These are phyloP conservation scores for Cremastobaeus sp. DNA, from an alignment of 2,888 invertebrate species.

Conservation along the genomic window DNA sequence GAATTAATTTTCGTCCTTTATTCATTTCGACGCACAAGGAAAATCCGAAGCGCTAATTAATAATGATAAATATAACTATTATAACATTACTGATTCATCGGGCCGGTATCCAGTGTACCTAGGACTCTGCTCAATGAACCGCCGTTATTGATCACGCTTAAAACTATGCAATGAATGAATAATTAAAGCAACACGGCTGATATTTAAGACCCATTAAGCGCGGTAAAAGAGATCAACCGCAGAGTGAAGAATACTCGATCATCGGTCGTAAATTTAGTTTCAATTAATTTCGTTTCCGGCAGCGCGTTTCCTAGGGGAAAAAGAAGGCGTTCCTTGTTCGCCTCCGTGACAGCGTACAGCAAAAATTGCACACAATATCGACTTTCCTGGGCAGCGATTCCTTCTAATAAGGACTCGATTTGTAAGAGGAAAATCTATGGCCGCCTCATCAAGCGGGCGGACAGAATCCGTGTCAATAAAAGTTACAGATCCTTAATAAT, in stretches of 20 bases:
- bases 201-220: slow-evolving; percentile 40
- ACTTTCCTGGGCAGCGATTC: slow-evolving; percentile 18
- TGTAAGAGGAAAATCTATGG: slow-evolving; percentile 39
- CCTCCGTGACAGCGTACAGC: too few relatives aligned
- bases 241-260: background rate
- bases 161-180: slow-evolving; percentile 36
- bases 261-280: slow-evolving; percentile 25
- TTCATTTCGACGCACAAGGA: too few relatives aligned
- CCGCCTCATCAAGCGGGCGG: slow-evolving; percentile 4
- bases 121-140: slow-evolving; percentile 19
- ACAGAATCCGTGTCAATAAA: slow-evolving; percentile 37
- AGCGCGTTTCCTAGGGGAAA: slow-evolving; percentile 13
- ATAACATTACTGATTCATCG: slow-evolving; percentile 30
- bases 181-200: slow-evolving; percentile 15
- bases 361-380: slow-evolving; percentile 16
- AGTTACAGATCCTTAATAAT: slow-evolving; percentile 39
- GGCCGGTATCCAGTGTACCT: slow-evolving; percentile 4
- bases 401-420: slow-evolving; percentile 36
- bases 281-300: slow-evolving; percentile 35
- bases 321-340: too few relatives aligned
- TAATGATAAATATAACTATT: too few relatives aligned
- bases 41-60: too few relatives aligned
- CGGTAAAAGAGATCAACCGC: background rate
- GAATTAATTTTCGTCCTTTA: too few relatives aligned
- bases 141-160: slow-evolving; percentile 8